phyloP scores from a whole-genome alignment of 2,888 invertebrate genomes.

The Vesta saturnalis region DNA sequence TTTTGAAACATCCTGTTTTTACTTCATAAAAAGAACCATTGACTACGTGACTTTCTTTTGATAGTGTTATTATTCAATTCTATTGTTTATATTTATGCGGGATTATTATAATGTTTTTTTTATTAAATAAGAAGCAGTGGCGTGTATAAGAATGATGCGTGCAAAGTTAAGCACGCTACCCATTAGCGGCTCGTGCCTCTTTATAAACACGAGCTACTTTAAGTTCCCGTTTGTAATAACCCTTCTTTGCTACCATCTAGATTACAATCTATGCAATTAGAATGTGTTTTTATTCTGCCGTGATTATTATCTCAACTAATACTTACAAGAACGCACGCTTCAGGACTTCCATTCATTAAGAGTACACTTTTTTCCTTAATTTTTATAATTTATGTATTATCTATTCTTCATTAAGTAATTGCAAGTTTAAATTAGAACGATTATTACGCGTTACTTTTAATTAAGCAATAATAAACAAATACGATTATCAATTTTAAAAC shows the following conservation, averaged over 20 bases:
- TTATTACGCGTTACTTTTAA: not conserved
- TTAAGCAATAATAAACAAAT: no score
- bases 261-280: slow-evolving; percentile 34
- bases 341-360: slow-evolving; percentile 17
- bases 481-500: no score
- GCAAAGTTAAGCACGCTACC: slow-evolving; percentile 28
- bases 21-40: no score
- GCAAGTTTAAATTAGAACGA: not conserved
- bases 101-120: not conserved
- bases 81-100: not conserved
- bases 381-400: not conserved
- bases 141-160: slow-evolving; percentile 30
- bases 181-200: slow-evolving; percentile 36
- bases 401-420: not conserved
- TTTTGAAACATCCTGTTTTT: no score
- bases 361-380: no score
- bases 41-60: slow-evolving; percentile 10
- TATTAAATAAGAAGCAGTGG: slow-evolving; percentile 20
- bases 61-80: slow-evolving; percentile 1
- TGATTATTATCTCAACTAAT: slow-evolving; percentile 20
- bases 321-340: slow-evolving; percentile 7
- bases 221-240: slow-evolving; percentile 24
- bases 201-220: slow-evolving; percentile 33
- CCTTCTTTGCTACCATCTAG: slow-evolving; percentile 20
- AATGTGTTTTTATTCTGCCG: slow-evolving; percentile 24